Conservation (phyloP, 2,888 invertebrate species). For the Trichopria drosophilae region DNA sequence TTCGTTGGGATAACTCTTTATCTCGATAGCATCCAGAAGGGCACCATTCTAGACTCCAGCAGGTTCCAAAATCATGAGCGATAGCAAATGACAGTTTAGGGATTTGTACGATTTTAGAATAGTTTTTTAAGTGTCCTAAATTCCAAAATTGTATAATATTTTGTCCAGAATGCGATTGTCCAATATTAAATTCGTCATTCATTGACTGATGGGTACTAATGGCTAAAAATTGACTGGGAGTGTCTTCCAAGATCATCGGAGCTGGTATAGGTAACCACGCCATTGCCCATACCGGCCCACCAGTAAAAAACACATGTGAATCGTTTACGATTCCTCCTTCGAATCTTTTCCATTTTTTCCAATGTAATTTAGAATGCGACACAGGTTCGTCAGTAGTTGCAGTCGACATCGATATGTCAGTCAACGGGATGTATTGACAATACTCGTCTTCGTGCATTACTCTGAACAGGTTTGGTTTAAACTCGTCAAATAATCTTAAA, state of each 20-base stretch:
- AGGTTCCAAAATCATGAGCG: slow-evolving; percentile 66
- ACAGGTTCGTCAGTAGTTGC: slow-evolving; percentile 38
- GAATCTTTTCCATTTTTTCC: slow-evolving; percentile 60
- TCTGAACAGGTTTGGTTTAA: slow-evolving; percentile 52
- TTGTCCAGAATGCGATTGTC: slow-evolving; percentile 56
- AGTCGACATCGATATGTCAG: slow-evolving; percentile 61
- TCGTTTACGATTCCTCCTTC: slow-evolving; percentile 54
- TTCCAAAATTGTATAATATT: slow-evolving; percentile 75
- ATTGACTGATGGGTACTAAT: slow-evolving; percentile 62
- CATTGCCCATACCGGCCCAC: slow-evolving; percentile 64
- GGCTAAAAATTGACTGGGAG: slow-evolving; percentile 62
- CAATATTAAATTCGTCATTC: slow-evolving; percentile 61
- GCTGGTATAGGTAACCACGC: slow-evolving; percentile 63
- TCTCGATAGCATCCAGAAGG: slow-evolving; percentile 71
- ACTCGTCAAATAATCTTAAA: slow-evolving; percentile 57
- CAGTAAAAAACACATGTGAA: slow-evolving; percentile 60
- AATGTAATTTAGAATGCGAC: too few species aligned
- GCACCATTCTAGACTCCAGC: slow-evolving; percentile 77
- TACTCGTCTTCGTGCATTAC: slow-evolving; percentile 56
- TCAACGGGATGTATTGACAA: slow-evolving; percentile 61
- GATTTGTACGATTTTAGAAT: slow-evolving; percentile 40
- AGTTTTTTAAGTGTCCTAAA: slow-evolving; percentile 60
- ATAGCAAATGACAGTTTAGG: slow-evolving; percentile 64
- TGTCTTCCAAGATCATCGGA: slow-evolving; percentile 46
- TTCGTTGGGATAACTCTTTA: slow-evolving; percentile 50